A percentile compares a stretch with the other conserved stretches of the same genome.
Evolutionary conservation across 2,113 vertebrate species (phyloP).

Genomic region (Prunella himalayana): DNA sequence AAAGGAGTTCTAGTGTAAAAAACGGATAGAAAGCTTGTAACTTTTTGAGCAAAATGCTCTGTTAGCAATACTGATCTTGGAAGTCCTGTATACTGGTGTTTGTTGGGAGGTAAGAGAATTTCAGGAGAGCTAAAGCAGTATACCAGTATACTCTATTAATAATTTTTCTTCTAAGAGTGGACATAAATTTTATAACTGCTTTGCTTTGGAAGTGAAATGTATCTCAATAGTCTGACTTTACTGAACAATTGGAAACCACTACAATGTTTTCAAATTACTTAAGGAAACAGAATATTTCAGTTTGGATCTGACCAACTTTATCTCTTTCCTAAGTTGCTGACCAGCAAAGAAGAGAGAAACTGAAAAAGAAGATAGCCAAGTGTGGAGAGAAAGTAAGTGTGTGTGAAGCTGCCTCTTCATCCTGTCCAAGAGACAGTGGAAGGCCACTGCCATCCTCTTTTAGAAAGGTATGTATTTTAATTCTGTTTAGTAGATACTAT

Average conservation of each 20-base stretch:
- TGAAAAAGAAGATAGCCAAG: constrained; percentile 71
- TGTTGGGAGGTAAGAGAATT: background rate
- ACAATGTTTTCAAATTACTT: background rate
- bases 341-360: constrained; percentile 79
- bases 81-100: background rate
- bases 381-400: constrained; percentile 66
- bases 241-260: background rate
- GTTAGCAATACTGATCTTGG: background rate
- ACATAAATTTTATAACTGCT: background rate
- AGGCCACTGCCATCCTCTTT: constrained; percentile 50
- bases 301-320: background rate
- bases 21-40: background rate
- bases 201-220: background rate
- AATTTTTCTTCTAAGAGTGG: background rate
- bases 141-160: background rate
- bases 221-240: background rate
- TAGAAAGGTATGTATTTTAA: constrained; percentile 73
- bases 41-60: background rate
- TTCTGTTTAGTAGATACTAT: background rate
- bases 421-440: constrained; percentile 58
- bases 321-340: constrained; percentile 81
- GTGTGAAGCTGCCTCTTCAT: constrained; percentile 56
- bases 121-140: background rate
- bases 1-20: background rate
- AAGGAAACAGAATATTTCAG: background rate